These are phyloP conservation scores for Leguminivora glycinivorella DNA, from an alignment of 1,140 invertebrate genomes.

Conservation along the genomic window DNA sequence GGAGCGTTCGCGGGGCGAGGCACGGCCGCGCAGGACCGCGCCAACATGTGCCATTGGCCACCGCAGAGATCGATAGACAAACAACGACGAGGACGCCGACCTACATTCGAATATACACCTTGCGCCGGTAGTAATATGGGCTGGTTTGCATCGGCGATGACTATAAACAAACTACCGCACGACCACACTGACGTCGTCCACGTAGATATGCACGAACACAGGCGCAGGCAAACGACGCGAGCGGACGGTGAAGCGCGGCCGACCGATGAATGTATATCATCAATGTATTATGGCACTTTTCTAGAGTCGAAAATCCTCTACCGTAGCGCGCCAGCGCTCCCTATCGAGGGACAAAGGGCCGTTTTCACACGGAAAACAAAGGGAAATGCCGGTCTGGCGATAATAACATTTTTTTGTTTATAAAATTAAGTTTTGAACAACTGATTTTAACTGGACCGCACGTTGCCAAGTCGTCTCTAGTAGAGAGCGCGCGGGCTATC, in stretches of 20 bases:
- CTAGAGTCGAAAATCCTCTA: slow-evolving; percentile 76
- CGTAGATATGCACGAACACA: slow-evolving; percentile 65
- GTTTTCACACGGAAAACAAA: slow-evolving; percentile 74
- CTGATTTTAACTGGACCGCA: slow-evolving; percentile 49
- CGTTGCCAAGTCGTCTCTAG: slow-evolving; percentile 66
- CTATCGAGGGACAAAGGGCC: slow-evolving; percentile 72
- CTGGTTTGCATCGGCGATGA: slow-evolving; percentile 40
- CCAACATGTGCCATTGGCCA: slow-evolving; percentile 75
- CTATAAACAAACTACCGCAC: slow-evolving; percentile 76
- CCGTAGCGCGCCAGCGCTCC: slow-evolving; percentile 67
- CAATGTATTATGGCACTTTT: slow-evolving; percentile 74
- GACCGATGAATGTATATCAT: slow-evolving; percentile 68
- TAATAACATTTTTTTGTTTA: slow-evolving; percentile 51
- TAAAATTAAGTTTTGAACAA: slow-evolving; percentile 53
- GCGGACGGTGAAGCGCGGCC: slow-evolving; percentile 58
- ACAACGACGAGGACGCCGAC: slow-evolving; percentile 69
- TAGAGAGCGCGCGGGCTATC: slow-evolving; percentile 56
- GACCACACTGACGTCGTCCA: slow-evolving; percentile 62
- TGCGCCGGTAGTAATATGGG: slow-evolving; percentile 42
- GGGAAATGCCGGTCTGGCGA: slow-evolving; percentile 62
- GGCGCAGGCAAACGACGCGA: slow-evolving; percentile 65
- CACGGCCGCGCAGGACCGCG: slow-evolving; percentile 64
- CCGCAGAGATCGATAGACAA: slow-evolving; percentile 77
- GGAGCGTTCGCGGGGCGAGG: slow-evolving; percentile 56
- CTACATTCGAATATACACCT: slow-evolving; percentile 56